Evolutionary conservation across 2,797 vertebrate species (phyloP).

Genomic region (Percopsis omiscomaycus): DNA sequence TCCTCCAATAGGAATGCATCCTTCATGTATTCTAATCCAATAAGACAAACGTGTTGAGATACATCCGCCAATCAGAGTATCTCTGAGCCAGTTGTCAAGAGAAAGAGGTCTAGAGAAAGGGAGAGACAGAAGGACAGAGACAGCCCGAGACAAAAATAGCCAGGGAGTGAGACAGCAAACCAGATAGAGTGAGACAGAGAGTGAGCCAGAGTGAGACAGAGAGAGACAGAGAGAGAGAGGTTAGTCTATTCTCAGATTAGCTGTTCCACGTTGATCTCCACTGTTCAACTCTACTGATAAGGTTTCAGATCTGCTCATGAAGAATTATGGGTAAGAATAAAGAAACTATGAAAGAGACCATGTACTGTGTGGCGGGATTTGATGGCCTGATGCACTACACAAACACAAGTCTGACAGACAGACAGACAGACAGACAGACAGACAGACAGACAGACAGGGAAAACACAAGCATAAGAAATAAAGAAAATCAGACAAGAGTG

Average conservation of each 20-base stretch:
- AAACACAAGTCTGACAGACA: conserved; percentile 23
- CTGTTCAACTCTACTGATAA: conserved; percentile 11
- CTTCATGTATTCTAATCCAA: conserved; percentile 17
- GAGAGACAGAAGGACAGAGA: conserved; percentile 8
- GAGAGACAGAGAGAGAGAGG: conserved; percentile 24
- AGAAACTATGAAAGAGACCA: conserved; percentile 33
- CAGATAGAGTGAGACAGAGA: neutral
- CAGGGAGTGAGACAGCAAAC: conserved; percentile 2
- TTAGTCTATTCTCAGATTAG: conserved; percentile 16
- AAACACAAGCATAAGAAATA: conserved; percentile 19
- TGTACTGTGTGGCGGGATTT: conserved; percentile 44
- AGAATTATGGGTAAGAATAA: conserved; percentile 16
- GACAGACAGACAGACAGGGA: conserved; percentile 8
- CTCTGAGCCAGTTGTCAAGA: conserved; percentile 3
- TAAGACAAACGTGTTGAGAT: conserved; percentile 10
- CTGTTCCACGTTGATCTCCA: conserved; percentile 15
- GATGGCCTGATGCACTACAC: conserved; percentile 50
- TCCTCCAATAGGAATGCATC: conserved; percentile 7
- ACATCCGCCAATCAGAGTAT: conserved; percentile 29
- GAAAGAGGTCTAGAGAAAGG: neutral
- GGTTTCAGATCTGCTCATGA: conserved; percentile 30
- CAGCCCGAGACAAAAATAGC: conserved; percentile 2
- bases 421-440: neutral
- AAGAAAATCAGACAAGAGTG: conserved; percentile 29
- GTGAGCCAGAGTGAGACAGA: conserved; percentile 7